Conservation (phyloP, 2,888 invertebrate species). For the Macrosoma leucophasiata region DNA sequence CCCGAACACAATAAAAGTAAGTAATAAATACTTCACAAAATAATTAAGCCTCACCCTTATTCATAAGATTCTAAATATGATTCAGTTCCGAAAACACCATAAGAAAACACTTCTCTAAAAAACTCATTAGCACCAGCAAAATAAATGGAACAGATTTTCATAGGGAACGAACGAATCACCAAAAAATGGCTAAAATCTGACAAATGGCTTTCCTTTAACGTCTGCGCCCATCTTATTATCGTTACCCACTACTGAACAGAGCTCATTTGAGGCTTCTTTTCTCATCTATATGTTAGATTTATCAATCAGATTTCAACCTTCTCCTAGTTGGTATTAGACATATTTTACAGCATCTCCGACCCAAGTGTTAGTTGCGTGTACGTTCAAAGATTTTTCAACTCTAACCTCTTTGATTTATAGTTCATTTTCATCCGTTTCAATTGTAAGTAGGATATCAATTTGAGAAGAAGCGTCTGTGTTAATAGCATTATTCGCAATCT, state of each 20-base stretch:
- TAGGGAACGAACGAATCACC: constrained; percentile 62
- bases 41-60: too few species aligned
- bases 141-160: constrained; percentile 75
- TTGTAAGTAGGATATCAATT: constrained; percentile 66
- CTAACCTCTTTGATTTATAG: constrained; percentile 29
- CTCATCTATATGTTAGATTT: constrained; percentile 38
- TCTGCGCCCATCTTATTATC: constrained; percentile 76
- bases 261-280: constrained; percentile 68
- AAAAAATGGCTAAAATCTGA: constrained; percentile 73
- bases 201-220: constrained; percentile 76
- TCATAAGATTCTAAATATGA: too few species aligned
- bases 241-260: constrained; percentile 73
- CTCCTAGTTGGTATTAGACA: too few species aligned
- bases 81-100: too few species aligned
- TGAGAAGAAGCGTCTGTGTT: constrained; percentile 76
- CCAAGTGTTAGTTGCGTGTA: too few species aligned
- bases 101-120: constrained; percentile 25
- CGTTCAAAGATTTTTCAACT: constrained; percentile 30
- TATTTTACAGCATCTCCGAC: too few species aligned
- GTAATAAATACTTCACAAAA: too few species aligned
- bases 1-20: too few species aligned
- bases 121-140: constrained; percentile 60
- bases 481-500: constrained; percentile 76
- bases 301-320: constrained; percentile 34
- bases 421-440: constrained; percentile 35